phyloP scores from a whole-genome alignment of 1,140 invertebrate genomes.

The Drepana arcuata region DNA sequence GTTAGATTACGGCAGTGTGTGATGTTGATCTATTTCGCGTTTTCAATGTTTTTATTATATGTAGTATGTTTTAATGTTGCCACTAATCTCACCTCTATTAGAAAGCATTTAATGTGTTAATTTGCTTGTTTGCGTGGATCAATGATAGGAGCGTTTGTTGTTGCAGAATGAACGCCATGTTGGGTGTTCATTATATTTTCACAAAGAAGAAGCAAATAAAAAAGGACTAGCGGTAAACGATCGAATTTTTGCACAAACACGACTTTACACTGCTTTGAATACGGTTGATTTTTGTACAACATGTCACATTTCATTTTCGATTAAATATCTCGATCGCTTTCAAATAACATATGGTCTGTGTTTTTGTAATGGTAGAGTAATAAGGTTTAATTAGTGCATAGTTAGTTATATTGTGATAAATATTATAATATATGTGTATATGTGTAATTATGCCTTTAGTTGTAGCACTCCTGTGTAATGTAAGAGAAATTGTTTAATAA shows the following conservation, averaged over 20 bases:
- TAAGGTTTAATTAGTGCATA: constrained; percentile 2
- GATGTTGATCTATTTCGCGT: too few relatives aligned
- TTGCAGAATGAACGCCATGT: constrained; percentile 53
- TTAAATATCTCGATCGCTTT: constrained; percentile 6
- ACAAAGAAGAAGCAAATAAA: constrained; percentile 33
- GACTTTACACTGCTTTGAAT: too few relatives aligned
- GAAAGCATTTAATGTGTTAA: too few relatives aligned
- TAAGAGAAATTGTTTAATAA: constrained; percentile 25
- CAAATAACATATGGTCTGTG: too few relatives aligned
- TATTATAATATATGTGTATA: constrained; percentile 21
- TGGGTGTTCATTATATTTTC: constrained; percentile 51
- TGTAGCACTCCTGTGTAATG: constrained; percentile 32
- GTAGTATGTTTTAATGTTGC: too few relatives aligned
- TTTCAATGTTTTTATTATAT: not conserved
- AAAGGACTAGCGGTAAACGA: constrained; percentile 24
- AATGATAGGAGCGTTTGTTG: constrained; percentile 12
- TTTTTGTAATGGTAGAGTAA: constrained; percentile 12
- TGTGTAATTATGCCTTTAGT: constrained; percentile 31
- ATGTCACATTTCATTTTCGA: constrained; percentile 8
- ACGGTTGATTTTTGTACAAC: too few relatives aligned
- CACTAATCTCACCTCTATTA: too few relatives aligned
- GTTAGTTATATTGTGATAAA: constrained; percentile 1
- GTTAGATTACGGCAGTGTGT: too few relatives aligned
- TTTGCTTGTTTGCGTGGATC: too few relatives aligned
- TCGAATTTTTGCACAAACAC: too few relatives aligned